These are phyloP conservation scores for Adelges cooleyi DNA, from an alignment of 1,140 invertebrate genomes.

Conservation along the genomic window DNA sequence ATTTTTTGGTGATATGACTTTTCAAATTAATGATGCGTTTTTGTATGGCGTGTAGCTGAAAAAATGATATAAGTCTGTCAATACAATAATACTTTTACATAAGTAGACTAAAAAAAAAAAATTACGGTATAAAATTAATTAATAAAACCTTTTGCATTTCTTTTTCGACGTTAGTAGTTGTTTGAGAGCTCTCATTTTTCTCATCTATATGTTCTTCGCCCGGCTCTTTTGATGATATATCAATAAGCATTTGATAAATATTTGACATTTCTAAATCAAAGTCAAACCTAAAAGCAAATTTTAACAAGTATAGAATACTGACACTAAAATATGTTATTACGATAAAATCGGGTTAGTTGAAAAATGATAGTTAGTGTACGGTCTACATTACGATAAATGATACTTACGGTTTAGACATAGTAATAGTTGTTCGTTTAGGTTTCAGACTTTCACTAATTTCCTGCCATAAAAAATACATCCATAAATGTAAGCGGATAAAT, in stretches of 20 bases:
- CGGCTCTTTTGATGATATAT: neutral
- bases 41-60: neutral
- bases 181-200: neutral
- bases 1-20: neutral
- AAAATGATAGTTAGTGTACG: no score
- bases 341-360: no score
- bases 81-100: no score
- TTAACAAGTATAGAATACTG: neutral
- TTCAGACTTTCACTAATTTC: no score
- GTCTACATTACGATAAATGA: no score
- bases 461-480: no score
- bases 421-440: no score
- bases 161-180: neutral
- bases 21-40: neutral
- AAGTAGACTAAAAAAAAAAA: no score
- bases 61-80: neutral
- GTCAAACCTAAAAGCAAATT: slow-evolving; percentile 4
- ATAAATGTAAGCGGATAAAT: no score
- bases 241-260: neutral
- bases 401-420: no score
- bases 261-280: slow-evolving; percentile 18
- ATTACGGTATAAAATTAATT: no score
- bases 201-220: neutral
- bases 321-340: no score
- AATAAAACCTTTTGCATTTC: slow-evolving; percentile 13